These are phyloP conservation scores for Zaprionus kolodkinae DNA, from an alignment of 1,140 invertebrate species.

Conservation along the genomic window DNA sequence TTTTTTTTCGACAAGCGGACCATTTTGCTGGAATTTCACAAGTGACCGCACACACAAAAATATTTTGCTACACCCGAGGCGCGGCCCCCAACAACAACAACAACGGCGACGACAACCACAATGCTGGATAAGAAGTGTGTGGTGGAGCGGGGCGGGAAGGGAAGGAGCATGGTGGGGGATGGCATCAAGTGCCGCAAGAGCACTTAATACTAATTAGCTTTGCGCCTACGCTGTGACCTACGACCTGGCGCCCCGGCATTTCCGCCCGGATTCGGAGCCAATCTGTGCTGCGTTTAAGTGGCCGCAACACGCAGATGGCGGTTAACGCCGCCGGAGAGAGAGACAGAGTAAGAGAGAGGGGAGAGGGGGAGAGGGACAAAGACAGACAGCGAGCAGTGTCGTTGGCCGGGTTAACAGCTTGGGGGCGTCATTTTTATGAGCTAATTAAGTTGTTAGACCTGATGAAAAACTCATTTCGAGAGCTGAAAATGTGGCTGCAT, in stretches of 20 bases:
- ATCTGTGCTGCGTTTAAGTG: slow-evolving; percentile 80
- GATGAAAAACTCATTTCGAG: slow-evolving; percentile 80
- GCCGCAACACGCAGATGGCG: slow-evolving; percentile 63
- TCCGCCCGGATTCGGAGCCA: slow-evolving; percentile 73
- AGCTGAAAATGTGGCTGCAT: slow-evolving; percentile 52
- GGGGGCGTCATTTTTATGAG: slow-evolving; percentile 79
- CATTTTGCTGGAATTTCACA: slow-evolving; percentile 74
- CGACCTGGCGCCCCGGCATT: slow-evolving; percentile 64
- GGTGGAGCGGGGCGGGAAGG: slow-evolving; percentile 2
- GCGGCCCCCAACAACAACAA: slow-evolving; percentile 33
- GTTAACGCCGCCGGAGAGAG: neutral
- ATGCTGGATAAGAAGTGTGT: slow-evolving; percentile 12
- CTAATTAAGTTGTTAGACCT: slow-evolving; percentile 82
- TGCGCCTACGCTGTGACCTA: slow-evolving; percentile 79
- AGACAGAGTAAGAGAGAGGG: neutral
- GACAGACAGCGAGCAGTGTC: neutral
- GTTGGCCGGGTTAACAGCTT: slow-evolving; percentile 64
- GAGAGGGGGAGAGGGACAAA: neutral
- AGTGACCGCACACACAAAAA: slow-evolving; percentile 81
- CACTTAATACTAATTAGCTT: slow-evolving; percentile 83
- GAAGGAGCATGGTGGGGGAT: neutral
- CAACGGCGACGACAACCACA: slow-evolving; percentile 33
- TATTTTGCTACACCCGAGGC: slow-evolving; percentile 75
- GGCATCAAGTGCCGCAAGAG: slow-evolving; percentile 76
- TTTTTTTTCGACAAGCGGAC: slow-evolving; percentile 23